These are phyloP conservation scores for Heliornis fulica DNA, from an alignment of 2,113 vertebrate species.

Conservation along the genomic window DNA sequence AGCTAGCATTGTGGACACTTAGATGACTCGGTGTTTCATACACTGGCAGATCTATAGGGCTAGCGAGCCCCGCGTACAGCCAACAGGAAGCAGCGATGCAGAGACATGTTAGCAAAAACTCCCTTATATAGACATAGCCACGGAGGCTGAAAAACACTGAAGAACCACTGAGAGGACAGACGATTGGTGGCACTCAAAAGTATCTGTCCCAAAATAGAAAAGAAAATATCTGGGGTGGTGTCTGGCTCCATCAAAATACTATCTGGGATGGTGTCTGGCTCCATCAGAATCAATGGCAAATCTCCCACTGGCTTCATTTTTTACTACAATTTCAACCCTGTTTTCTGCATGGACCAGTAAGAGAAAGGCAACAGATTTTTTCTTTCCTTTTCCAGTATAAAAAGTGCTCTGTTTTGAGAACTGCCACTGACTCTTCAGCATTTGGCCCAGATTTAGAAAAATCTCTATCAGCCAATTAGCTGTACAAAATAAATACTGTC, in stretches of 20 bases:
- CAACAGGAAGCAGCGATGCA: background rate
- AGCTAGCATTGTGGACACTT: background rate
- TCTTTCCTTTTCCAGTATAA: background rate
- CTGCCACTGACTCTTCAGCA: background rate
- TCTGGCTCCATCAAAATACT: background rate
- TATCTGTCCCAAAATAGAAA: conserved; percentile 1
- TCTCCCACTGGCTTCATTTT: background rate
- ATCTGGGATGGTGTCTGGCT: too few species aligned
- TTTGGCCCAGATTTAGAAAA: background rate
- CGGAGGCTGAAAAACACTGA: background rate
- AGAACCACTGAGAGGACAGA: background rate
- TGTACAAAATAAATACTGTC: conserved; percentile 8
- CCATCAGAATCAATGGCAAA: background rate
- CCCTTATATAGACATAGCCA: background rate
- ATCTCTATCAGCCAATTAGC: background rate
- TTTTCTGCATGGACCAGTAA: background rate
- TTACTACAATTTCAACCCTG: background rate
- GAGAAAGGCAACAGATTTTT: background rate
- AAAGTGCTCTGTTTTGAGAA: background rate
- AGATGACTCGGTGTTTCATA: background rate
- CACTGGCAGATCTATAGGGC: background rate
- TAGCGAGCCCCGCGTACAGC: background rate
- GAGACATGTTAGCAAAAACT: background rate
- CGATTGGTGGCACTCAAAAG: background rate
- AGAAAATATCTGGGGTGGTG: background rate